These are phyloP conservation scores for Ariolimax columbianus DNA, from an alignment of 2,888 invertebrate genomes.

Conservation along the genomic window DNA sequence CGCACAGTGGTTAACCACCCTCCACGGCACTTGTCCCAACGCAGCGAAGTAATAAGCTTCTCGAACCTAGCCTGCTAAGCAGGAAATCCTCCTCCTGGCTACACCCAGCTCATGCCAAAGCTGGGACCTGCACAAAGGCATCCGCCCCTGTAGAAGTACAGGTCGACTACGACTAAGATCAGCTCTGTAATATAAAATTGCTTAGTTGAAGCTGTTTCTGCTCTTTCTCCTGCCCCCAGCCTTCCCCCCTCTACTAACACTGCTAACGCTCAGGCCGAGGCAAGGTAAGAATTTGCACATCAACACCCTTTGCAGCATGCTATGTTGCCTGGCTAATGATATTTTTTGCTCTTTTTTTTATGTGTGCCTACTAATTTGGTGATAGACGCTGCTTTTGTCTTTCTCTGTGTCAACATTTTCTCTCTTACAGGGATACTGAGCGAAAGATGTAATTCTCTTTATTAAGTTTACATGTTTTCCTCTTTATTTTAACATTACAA, in stretches of 20 bases:
- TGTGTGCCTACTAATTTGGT: background rate
- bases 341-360: background rate
- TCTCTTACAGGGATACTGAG: background rate
- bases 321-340: conserved; percentile 17
- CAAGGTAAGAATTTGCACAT: conserved; percentile 38
- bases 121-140: too few species aligned
- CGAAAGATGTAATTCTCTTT: too few species aligned
- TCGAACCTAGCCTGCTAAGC: too few species aligned
- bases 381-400: background rate
- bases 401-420: background rate
- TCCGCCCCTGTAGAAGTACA: too few species aligned
- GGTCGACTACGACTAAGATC: too few species aligned
- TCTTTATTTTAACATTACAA: too few species aligned
- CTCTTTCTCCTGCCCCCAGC: conserved; percentile 34
- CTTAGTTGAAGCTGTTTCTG: background rate
- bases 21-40: too few species aligned
- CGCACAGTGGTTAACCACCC: too few species aligned
- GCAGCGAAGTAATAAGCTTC: too few species aligned
- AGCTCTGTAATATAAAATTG: background rate
- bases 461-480: too few species aligned
- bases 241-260: conserved; percentile 44
- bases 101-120: too few species aligned
- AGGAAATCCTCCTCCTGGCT: too few species aligned
- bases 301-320: background rate
- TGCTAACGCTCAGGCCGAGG: conserved; percentile 26